Conservation (phyloP, 2,797 vertebrate species). For the Sciurus vulgaris region DNA sequence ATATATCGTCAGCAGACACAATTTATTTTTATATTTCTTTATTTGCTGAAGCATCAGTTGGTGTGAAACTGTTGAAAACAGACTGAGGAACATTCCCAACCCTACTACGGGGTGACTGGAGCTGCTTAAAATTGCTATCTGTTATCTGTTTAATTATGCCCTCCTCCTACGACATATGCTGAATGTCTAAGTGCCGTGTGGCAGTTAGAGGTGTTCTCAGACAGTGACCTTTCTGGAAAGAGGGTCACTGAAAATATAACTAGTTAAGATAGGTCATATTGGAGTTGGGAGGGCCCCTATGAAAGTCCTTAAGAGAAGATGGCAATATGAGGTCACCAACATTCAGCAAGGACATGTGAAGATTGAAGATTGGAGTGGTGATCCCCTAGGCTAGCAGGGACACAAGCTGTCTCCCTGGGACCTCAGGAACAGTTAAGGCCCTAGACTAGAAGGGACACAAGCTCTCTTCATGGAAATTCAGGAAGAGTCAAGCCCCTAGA, state of each 20-base stretch:
- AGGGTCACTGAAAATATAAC: background rate
- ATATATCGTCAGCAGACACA: background rate
- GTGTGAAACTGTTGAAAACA: background rate
- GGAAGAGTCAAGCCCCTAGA: no score
- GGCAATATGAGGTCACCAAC: background rate
- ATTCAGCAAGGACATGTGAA: no score
- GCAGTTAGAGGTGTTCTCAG: background rate
- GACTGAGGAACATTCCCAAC: background rate
- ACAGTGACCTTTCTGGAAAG: background rate
- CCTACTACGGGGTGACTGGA: background rate
- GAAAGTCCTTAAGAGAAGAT: background rate
- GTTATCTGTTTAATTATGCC: background rate
- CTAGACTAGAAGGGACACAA: background rate
- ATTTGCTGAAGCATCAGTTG: constrained; percentile 20
- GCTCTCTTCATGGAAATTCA: background rate
- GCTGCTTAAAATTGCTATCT: background rate
- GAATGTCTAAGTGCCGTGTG: background rate
- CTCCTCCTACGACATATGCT: background rate
- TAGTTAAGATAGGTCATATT: background rate
- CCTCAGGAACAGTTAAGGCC: no score
- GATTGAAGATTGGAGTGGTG: rapidly evolving
- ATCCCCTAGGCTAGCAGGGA: no score
- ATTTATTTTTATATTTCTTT: constrained; percentile 21
- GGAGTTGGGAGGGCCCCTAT: background rate
- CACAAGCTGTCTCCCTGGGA: no score